A percentile compares a stretch with the other conserved stretches of the same genome.
These are phyloP conservation scores for Calidris pugnax DNA, from an alignment of 2,113 vertebrate species.

Conservation along the genomic window DNA sequence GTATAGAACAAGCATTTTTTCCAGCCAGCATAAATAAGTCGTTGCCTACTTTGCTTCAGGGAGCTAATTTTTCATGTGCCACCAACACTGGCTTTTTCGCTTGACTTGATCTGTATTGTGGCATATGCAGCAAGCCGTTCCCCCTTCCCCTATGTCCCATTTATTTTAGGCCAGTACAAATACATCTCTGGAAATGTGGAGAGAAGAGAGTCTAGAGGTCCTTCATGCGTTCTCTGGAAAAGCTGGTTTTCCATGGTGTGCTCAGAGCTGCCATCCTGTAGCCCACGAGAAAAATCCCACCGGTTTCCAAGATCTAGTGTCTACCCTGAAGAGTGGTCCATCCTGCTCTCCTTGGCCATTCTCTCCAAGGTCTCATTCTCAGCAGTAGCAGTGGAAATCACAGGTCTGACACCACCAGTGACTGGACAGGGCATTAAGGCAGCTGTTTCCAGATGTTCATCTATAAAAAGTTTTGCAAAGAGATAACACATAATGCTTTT, in stretches of 20 bases:
- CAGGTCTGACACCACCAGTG: background rate
- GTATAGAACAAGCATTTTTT: background rate
- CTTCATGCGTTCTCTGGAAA: background rate
- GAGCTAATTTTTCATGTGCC: constrained; percentile 68
- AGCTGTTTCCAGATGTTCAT: background rate
- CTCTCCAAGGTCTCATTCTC: background rate
- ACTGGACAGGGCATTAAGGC: background rate
- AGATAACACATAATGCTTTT: background rate
- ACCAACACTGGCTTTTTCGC: constrained; percentile 54
- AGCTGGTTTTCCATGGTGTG: rapidly evolving
- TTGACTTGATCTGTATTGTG: constrained; percentile 57
- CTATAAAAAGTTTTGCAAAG: background rate
- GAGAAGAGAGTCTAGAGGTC: background rate
- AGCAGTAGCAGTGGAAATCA: background rate
- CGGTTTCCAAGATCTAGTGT: background rate
- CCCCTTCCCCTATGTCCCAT: background rate
- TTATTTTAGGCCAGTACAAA: constrained; percentile 11
- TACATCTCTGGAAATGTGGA: background rate
- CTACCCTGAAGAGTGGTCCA: background rate
- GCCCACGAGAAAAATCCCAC: background rate
- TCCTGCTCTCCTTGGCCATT: background rate
- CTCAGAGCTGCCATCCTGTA: background rate
- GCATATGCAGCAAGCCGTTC: constrained; percentile 56
- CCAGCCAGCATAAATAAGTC: constrained; percentile 10
- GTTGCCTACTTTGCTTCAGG: constrained; percentile 44